Evolutionary conservation across 1,140 invertebrate genomes (phyloP), one percentile per base, ranked within the genome.

Genomic region (Hormaphis cornu): DNA sequence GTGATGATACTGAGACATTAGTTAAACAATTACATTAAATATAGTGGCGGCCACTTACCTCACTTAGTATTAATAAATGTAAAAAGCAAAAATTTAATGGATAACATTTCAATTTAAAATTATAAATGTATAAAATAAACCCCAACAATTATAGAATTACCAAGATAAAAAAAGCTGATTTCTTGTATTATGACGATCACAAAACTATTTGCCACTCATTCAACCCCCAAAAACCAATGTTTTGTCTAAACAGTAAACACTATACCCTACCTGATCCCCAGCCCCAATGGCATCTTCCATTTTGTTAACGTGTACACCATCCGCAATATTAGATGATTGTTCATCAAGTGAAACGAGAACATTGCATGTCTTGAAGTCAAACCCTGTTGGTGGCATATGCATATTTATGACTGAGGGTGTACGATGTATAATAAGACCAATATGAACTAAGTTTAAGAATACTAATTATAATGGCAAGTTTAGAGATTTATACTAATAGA

Each of bases 301-400:
- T 79, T 90, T 87, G 82, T 94, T 86, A 73, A 85, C 79, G 82
- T 98, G 92, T 35, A 99, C 96, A 76, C 95, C 97, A 76, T 89
- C 85, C 63, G 96, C 95, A 81, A 99, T 99, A 81, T 99, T 90
- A 72, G 92, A 90, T 75, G 90, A 95, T 83, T 99, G 97, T 81
- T 99, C 87, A 82, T 98, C 95, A 78, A 99, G 82, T 72, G 95
- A 95, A 80, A 98, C 87, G 80, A 99, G 86, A 76, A 99, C 90
- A 85, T 98, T 99, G 82, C 96, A 92, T 74, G 96, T 99, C 80
- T 90, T 91, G 86, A 92, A 96, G 86, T 99, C 97, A 85, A 99
- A 99, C 81, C 97, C 96, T 92, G 83, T 75, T 71, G 61, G 44
- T 35, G 61, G 40, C 35, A 66, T 48, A 63, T 63, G 26, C 30